A percentile compares a stretch with the other conserved stretches of the same genome.
Evolutionary conservation across 2,113 vertebrate species (phyloP).

Genomic region (Chaenocephalus aceratus): DNA sequence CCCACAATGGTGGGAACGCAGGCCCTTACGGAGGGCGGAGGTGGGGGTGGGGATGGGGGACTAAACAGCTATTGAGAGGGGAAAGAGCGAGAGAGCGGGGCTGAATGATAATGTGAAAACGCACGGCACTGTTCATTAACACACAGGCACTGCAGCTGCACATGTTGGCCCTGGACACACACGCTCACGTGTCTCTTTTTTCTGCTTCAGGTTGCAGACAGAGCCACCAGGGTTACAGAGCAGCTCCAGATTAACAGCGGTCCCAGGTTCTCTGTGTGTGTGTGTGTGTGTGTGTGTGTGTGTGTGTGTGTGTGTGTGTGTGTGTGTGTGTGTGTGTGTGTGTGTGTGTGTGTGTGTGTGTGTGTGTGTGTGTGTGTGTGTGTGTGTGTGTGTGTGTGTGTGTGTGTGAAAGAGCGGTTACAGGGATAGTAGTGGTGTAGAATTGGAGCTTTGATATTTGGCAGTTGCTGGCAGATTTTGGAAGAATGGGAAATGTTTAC

Average conservation of each 20-base stretch:
- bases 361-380: slow-evolving; percentile 29
- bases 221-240: slow-evolving; percentile 32
- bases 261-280: slow-evolving; percentile 14
- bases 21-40: slow-evolving; percentile 62
- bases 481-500: slow-evolving; percentile 7
- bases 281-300: slow-evolving; percentile 14
- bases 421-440: slow-evolving; percentile 13
- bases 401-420: slow-evolving; percentile 7
- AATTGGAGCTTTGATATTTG: slow-evolving; percentile 17
- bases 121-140: slow-evolving; percentile 81
- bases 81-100: slow-evolving; percentile 61
- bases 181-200: slow-evolving; percentile 63
- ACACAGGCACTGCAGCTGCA: slow-evolving; percentile 80
- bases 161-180: slow-evolving; percentile 75
- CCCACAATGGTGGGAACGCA: slow-evolving; percentile 83
- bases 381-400: slow-evolving; percentile 38
- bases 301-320: slow-evolving; percentile 33
- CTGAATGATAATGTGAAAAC: slow-evolving; percentile 84
- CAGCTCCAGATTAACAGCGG: slow-evolving; percentile 23
- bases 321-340: slow-evolving; percentile 29
- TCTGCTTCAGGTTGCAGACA: slow-evolving; percentile 52
- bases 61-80: slow-evolving; percentile 74
- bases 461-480: slow-evolving; percentile 1
- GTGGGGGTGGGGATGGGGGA: slow-evolving; percentile 28
- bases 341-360: slow-evolving; percentile 5